Evolutionary conservation across 2,888 invertebrate species (phyloP), one percentile per base, ranked within the genome.

Genomic region (Agonopterix heracliana): DNA sequence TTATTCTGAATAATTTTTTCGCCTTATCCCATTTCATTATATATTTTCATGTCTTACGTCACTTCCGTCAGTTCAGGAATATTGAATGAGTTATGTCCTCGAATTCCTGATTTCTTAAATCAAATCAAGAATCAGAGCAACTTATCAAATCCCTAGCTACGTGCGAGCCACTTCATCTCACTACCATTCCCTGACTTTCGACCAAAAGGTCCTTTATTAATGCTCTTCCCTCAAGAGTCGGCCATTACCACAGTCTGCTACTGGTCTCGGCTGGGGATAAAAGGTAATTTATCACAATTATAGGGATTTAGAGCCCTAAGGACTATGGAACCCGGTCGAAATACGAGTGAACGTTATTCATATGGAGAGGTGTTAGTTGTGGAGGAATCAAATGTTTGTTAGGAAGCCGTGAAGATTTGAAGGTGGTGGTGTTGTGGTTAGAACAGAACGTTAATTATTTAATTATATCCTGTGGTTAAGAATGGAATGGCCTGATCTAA

Each of bases 261-360:
- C 72, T 68, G 66, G 72, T 73, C 74, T 68, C 70, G 68, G 67
- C 66, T 61, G 56, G 58, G 73, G 72, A 74, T 78, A 78, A 70
- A 70, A 62, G 74, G 76, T 78, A 71, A 83, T 85, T 82, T 82
- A 82, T 85, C 81, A 85, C 82, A 82, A 84, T 84, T 83, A 82
- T 73, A 69, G 72, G 74, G 72, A 71, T 74, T 71, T 64, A 55
- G 62, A 57, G 41, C 13, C n/a, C 38, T 26, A 26, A 26, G 26
- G 26, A 7, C 17, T 17, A 7, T 11, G 34, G 38, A 42, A 41
- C 35, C 43, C 44, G 12, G 50, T 40, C 45, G 10, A 49, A 49
- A 45, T 40, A 50, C 53, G 46, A 47, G 26, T 44, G 34, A 13
- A 11, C 41, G 48, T 44, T 44, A 44, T 36, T 48, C 35, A 45